These are phyloP conservation scores for Scortum barcoo DNA, from an alignment of 2,113 vertebrate species.

Conservation along the genomic window DNA sequence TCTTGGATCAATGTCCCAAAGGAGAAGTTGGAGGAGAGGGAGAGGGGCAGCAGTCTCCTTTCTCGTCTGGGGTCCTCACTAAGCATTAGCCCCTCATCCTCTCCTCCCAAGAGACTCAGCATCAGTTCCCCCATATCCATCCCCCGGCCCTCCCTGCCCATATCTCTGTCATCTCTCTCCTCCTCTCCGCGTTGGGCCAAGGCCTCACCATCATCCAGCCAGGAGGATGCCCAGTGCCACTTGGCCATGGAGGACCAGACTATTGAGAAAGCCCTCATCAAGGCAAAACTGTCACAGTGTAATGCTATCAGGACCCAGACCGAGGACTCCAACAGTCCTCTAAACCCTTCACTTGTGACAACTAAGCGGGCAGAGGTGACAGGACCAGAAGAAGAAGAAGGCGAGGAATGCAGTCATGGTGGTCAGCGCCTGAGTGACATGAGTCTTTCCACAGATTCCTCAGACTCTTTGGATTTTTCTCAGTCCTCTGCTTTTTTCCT, in stretches of 20 bases:
- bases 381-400: conserved; percentile 8
- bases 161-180: conserved; percentile 74
- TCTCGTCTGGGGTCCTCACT: conserved; percentile 73
- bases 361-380: conserved; percentile 47
- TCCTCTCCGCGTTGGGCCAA: conserved; percentile 81
- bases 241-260: conserved; percentile 72
- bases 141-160: conserved; percentile 80
- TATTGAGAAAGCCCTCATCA: conserved; percentile 69
- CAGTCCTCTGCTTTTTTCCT: conserved; percentile 82
- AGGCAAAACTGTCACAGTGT: conserved; percentile 75
- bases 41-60: conserved; percentile 63
- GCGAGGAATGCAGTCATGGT: conserved; percentile 66
- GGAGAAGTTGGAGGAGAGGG: conserved; percentile 72
- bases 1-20: conserved; percentile 75
- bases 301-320: background rate
- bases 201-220: conserved; percentile 83
- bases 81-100: conserved; percentile 73
- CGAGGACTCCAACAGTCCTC: conserved; percentile 39
- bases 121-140: conserved; percentile 79
- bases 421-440: conserved; percentile 92
- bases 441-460: conserved; percentile 96
- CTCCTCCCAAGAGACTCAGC: conserved; percentile 82
- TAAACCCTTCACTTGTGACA: conserved; percentile 10
- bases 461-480: conserved; percentile 91
- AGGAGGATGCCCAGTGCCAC: conserved; percentile 81